Evolutionary conservation across 2,888 invertebrate genomes (phyloP).

Genomic region (Blera fallax): DNA sequence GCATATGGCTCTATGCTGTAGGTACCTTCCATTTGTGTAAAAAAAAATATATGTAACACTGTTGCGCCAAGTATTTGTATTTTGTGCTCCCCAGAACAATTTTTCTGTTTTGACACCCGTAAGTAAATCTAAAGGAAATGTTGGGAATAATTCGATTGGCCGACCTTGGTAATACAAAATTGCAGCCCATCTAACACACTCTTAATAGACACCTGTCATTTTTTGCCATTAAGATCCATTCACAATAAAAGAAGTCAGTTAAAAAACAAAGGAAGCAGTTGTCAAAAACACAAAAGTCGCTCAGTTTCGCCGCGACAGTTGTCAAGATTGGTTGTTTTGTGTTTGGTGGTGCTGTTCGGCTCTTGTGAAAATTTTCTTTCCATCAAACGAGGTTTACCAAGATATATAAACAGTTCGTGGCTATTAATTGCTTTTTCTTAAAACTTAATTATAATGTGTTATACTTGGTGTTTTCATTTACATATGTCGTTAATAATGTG

Average conservation of each 20-base stretch:
- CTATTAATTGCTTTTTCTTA: background rate
- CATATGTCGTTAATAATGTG: background rate
- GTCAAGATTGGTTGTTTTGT: background rate
- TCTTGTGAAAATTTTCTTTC: background rate
- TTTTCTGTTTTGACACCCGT: too few relatives aligned
- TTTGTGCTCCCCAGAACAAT: too few relatives aligned
- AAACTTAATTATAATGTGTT: background rate
- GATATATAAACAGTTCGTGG: background rate
- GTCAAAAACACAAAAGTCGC: constrained; percentile 3
- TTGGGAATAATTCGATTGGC: too few relatives aligned
- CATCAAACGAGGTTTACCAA: background rate
- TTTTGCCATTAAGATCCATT: background rate
- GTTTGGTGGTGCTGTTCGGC: background rate
- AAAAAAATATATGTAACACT: too few relatives aligned
- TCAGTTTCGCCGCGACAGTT: constrained; percentile 29
- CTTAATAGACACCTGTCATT: background rate
- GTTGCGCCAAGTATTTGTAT: too few relatives aligned
- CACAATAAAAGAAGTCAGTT: constrained; percentile 2
- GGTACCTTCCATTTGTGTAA: too few relatives aligned
- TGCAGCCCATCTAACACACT: background rate
- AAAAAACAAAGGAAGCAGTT: background rate
- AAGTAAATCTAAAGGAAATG: too few relatives aligned
- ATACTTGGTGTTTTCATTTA: background rate
- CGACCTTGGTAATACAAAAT: background rate
- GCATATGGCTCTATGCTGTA: too few relatives aligned